A percentile compares a stretch with the other conserved stretches of the same genome.
These are phyloP conservation scores for Watsonalla binaria DNA, from an alignment of 2,888 invertebrate species.

Conservation along the genomic window DNA sequence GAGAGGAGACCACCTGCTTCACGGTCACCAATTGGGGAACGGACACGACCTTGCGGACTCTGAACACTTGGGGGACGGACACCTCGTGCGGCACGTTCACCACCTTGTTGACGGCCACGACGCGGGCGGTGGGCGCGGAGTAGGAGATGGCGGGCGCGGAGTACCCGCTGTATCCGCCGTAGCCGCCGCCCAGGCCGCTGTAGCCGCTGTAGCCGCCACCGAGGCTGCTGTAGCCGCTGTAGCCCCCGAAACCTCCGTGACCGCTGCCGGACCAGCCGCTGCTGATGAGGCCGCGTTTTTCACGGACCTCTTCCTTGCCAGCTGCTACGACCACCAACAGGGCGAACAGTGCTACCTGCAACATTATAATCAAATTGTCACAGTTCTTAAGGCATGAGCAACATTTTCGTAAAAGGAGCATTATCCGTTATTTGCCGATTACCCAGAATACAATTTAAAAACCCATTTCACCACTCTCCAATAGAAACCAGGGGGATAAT, in stretches of 20 bases:
- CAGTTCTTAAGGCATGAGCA: background rate
- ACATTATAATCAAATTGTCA: slow-evolving; percentile 6
- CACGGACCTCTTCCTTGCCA: slow-evolving; percentile 11
- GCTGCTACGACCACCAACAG: slow-evolving; percentile 25
- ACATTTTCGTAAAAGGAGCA: no score
- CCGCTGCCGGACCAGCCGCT: slow-evolving; percentile 11
- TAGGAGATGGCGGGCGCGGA: slow-evolving; percentile 15
- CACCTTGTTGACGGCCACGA: slow-evolving; percentile 36
- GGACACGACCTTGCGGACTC: slow-evolving; percentile 44
- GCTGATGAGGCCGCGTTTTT: slow-evolving; percentile 21
- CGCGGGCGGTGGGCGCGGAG: slow-evolving; percentile 27
- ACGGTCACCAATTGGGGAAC: slow-evolving; percentile 48
- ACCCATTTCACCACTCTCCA: no score
- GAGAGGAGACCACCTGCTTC: slow-evolving; percentile 34
- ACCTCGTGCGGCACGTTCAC: slow-evolving; percentile 40
- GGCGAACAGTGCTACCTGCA: slow-evolving; percentile 27
- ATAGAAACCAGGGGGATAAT: no score
- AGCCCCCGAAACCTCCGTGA: slow-evolving; percentile 2
- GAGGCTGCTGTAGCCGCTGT: slow-evolving; percentile 8
- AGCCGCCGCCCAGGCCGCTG: slow-evolving; percentile 5
- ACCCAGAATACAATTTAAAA: no score
- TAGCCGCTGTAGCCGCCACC: slow-evolving; percentile 11
- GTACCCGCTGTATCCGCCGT: slow-evolving; percentile 10
- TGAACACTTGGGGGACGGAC: slow-evolving; percentile 35
- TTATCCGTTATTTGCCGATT: no score